Evolutionary conservation across 2,113 vertebrate genomes (phyloP).

Genomic region (rat (Rattus norvegicus)): GRCr8 NC_086034.1:5824001-5824500

Average conservation of each 20-base stretch:
- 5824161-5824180: background rate
- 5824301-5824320: conserved; percentile 26
- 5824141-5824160: background rate
- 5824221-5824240: too few species aligned
- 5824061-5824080: background rate
- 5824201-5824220: too few species aligned
- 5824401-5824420: background rate
- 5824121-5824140: background rate
- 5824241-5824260: too few species aligned
- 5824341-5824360: background rate
- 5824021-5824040: background rate
- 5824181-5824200: too few species aligned
- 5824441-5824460: background rate
- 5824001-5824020: background rate
- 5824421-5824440: conserved; percentile 34
- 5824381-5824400: background rate
- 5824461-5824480: background rate
- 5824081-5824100: background rate
- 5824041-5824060: background rate
- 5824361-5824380: conserved; percentile 20
- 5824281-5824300: too few species aligned
- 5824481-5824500: background rate
- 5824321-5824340: conserved; percentile 19
- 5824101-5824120: background rate
- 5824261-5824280: too few species aligned